Evolutionary conservation across 1,140 invertebrate genomes (phyloP).

Genomic region (Conus betulinus): DNA sequence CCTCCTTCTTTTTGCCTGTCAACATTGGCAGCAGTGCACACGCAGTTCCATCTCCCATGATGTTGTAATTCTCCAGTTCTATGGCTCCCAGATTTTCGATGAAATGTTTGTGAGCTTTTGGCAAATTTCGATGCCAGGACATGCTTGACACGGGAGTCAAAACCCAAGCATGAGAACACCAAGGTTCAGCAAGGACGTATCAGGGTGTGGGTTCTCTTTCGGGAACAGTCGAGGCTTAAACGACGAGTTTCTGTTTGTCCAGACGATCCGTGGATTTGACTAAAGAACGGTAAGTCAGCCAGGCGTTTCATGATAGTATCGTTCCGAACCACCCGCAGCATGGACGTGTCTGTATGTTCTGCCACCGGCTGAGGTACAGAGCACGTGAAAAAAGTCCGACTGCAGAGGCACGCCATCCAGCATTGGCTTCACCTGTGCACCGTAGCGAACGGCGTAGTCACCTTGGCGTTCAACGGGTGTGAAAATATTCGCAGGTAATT

Average conservation of each 20-base stretch:
- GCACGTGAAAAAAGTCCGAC: conserved; percentile 62
- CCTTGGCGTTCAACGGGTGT: conserved; percentile 47
- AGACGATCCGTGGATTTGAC: neutral
- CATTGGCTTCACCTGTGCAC: conserved; percentile 42
- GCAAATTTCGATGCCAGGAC: conserved; percentile 89
- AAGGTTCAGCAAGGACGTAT: conserved; percentile 2
- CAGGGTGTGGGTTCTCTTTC: conserved; percentile 67
- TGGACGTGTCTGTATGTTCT: conserved; percentile 62
- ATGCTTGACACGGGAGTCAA: conserved; percentile 92
- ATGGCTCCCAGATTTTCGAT: conserved; percentile 82
- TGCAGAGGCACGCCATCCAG: conserved; percentile 46
- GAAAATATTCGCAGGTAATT: conserved; percentile 56
- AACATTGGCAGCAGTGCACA: conserved; percentile 93
- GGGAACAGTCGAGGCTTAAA: neutral
- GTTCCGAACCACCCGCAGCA: conserved; percentile 53
- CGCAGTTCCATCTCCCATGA: conserved; percentile 94
- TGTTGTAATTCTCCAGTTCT: conserved; percentile 88
- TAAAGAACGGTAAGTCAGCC: neutral
- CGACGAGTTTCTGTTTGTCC: neutral
- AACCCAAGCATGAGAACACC: conserved; percentile 92
- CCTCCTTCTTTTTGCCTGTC: conserved; percentile 69
- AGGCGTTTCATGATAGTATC: conserved; percentile 17
- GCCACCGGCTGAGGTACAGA: conserved; percentile 47
- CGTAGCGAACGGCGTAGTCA: conserved; percentile 36
- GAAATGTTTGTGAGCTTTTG: conserved; percentile 87